These are phyloP conservation scores for Tinea pellionella DNA, from an alignment of 2,888 invertebrate genomes.

Conservation along the genomic window DNA sequence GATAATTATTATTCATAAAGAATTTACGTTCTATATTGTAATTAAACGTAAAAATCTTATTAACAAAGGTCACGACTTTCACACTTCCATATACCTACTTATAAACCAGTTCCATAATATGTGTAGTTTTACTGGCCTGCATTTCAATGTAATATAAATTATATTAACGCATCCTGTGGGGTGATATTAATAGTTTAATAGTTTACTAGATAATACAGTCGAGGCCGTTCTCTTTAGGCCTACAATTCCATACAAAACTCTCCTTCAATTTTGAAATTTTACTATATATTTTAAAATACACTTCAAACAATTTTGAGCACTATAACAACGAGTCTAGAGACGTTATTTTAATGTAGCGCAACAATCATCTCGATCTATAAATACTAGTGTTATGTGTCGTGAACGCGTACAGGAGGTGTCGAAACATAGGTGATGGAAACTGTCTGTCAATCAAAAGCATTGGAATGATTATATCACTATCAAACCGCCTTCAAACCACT, in stretches of 20 bases:
- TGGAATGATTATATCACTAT: slow-evolving; percentile 15
- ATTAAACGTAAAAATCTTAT: slow-evolving; percentile 10
- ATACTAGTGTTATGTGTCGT: neutral
- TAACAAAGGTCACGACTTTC: slow-evolving; percentile 38
- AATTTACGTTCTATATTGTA: neutral
- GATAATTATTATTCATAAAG: neutral
- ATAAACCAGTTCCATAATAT: slow-evolving; percentile 26
- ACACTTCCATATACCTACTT: slow-evolving; percentile 35
- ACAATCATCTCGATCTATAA: neutral
- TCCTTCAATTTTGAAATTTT: too few relatives aligned
- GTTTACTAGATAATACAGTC: neutral
- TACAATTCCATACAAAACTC: too few relatives aligned
- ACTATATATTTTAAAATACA: too few relatives aligned
- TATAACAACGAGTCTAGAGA: neutral
- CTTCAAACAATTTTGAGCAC: neutral
- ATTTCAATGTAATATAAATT: neutral
- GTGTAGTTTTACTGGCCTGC: slow-evolving; percentile 1
- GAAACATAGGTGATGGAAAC: slow-evolving; percentile 21
- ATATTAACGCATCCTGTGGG: neutral
- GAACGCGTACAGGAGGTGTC: slow-evolving; percentile 19
- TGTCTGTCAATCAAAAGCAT: slow-evolving; percentile 25
- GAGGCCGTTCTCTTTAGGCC: neutral
- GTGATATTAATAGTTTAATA: neutral
- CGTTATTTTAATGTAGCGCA: neutral
- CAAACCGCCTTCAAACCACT: neutral